Evolutionary conservation across 2,797 vertebrate species (phyloP), one percentile per base, ranked within the genome.

Genomic region (Pipistrellus pipistrellus): DNA sequence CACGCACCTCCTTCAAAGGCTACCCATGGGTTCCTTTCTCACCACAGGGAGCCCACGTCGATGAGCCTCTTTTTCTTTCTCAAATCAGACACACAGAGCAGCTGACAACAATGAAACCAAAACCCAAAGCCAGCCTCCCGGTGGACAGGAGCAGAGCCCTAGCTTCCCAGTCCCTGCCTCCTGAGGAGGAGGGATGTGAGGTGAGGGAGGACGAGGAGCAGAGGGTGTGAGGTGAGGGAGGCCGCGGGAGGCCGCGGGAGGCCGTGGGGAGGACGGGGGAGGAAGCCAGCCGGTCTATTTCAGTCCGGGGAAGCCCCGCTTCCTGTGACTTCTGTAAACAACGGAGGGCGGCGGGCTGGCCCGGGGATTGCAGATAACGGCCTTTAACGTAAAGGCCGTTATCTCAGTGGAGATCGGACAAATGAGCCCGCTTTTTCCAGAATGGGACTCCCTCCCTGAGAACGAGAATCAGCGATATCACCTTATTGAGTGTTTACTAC

Each of bases 311-410:
- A 95, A 80, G 91, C 81, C 91, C 86, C 21, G 0, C 94, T 97
- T 97, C 96, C 96, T 96, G 92, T 48, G 93, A 53, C 83, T 93
- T 82, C 69, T 81, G 41, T 81, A 96, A 84, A 86, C 87, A 85
- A 93, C 73, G 75, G 78, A 77, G 75, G 78, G 76, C 55, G 4
- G 44, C 30, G 90, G 68, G 68, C 83, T 89, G 48, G 86, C 32
- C 73, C 20, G 55, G 38, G 57, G 85, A 85, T 81, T 68, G 35
- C 82, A 88, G 95, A 97, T 95, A 93, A 93, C 53, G 8, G 59
- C 90, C 73, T 64, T 90, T 59, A 64, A 27, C 72, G 64, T 59
- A 80, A 77, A 90, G 38, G 71, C 25, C 38, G 55, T 89, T 95
- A 83, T 92, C 89, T 71, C 62, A 71, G 80, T 32, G 30, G 44